A percentile compares a stretch with the other conserved stretches of the same genome.
These are phyloP conservation scores for Saccopteryx bilineata DNA, from an alignment of 2,113 vertebrate species.

Conservation along the genomic window DNA sequence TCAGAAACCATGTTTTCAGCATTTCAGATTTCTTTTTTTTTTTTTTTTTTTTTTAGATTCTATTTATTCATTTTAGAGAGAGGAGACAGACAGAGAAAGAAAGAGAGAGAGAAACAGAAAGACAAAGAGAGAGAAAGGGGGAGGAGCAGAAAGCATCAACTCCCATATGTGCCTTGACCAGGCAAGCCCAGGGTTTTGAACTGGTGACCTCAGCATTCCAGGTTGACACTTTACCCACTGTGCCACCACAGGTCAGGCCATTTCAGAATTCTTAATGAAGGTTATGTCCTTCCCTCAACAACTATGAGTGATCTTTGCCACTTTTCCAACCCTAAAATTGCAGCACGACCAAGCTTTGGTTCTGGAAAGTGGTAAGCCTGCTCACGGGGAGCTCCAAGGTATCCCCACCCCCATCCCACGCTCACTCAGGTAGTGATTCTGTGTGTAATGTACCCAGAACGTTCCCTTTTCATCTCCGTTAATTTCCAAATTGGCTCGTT, in stretches of 20 bases:
- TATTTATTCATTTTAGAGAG: too few relatives aligned
- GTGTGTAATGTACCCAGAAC: conserved; percentile 69
- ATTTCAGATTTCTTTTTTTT: conserved; percentile 33
- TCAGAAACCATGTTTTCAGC: conserved; percentile 6
- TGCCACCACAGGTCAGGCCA: too few relatives aligned
- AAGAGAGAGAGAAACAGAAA: too few relatives aligned
- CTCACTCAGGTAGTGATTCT: conserved; percentile 71
- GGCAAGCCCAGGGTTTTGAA: too few relatives aligned
- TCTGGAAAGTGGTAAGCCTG: conserved; percentile 77
- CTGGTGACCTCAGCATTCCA: too few relatives aligned
- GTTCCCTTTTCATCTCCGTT: conserved; percentile 85
- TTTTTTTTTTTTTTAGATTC: too few relatives aligned
- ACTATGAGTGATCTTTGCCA: neutral
- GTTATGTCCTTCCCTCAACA: neutral
- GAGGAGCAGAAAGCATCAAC: too few relatives aligned
- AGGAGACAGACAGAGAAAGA: too few relatives aligned
- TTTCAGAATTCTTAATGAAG: conserved; percentile 41
- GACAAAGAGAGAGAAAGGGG: too few relatives aligned
- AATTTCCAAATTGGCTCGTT: conserved; percentile 88
- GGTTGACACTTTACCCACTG: too few relatives aligned
- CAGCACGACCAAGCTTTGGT: neutral
- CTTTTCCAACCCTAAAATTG: neutral
- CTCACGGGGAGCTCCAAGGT: conserved; percentile 40
- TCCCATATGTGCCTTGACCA: too few relatives aligned
- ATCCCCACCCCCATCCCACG: neutral